Evolutionary conservation across 2,797 vertebrate genomes (phyloP).

Genomic region (Mormyrops attenuatus): DNA sequence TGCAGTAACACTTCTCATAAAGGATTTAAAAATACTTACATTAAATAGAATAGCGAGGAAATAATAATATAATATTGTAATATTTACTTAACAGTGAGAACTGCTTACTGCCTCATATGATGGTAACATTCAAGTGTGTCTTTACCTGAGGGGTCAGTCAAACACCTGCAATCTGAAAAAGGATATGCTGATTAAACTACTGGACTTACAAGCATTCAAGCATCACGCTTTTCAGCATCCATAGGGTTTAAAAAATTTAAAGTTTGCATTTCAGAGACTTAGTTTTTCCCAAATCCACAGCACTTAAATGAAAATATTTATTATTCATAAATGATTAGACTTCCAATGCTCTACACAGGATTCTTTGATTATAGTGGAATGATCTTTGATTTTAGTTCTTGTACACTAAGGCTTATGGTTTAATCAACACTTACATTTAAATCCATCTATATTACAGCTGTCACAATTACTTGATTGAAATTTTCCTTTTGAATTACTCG

Average conservation of each 20-base stretch:
- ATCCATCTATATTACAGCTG: not conserved
- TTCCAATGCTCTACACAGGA: not conserved
- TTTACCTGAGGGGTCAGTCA: not conserved
- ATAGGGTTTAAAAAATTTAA: not conserved
- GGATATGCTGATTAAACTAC: not conserved
- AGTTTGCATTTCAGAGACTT: not conserved
- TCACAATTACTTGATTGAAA: not conserved
- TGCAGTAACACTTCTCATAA: not conserved
- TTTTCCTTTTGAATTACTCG: not conserved
- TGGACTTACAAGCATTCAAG: not conserved
- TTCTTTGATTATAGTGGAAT: not conserved
- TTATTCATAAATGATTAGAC: slow-evolving; percentile 2
- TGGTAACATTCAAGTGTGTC: not conserved
- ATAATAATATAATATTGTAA: not conserved
- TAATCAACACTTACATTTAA: not conserved
- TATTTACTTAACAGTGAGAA: not conserved
- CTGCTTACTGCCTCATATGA: not conserved
- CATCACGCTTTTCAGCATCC: not conserved
- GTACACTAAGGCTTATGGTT: not conserved
- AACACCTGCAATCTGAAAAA: not conserved
- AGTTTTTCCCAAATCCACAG: not conserved
- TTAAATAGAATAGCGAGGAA: not conserved
- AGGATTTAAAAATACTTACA: not conserved
- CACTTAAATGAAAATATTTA: slow-evolving; percentile 9
- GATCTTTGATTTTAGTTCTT: not conserved